These are phyloP conservation scores for Noctua janthina DNA, from an alignment of 2,888 invertebrate species.

Conservation along the genomic window DNA sequence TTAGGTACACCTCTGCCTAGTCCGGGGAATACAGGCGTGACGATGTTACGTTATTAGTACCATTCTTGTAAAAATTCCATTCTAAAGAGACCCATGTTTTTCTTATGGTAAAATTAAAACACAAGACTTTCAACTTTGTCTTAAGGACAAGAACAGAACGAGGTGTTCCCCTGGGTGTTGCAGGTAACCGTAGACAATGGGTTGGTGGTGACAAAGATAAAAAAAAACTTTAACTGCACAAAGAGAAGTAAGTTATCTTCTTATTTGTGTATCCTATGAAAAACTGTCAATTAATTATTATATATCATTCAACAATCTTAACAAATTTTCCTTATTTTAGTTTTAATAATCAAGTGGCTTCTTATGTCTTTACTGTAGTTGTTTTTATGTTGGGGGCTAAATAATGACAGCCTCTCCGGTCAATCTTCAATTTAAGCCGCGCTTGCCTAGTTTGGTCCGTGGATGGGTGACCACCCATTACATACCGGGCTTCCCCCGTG, in stretches of 20 bases:
- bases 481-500: background rate
- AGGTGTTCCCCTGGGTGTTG: background rate
- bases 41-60: too few relatives aligned
- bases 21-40: too few relatives aligned
- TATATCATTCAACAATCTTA: background rate
- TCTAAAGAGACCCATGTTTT: background rate
- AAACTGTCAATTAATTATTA: slow-evolving; percentile 9
- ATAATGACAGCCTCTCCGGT: background rate
- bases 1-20: too few relatives aligned
- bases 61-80: background rate
- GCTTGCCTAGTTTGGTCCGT: background rate
- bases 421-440: background rate
- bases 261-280: background rate
- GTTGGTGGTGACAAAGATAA: background rate
- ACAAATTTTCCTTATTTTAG: background rate
- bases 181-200: background rate
- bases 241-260: background rate
- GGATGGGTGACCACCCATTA: background rate
- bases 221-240: slow-evolving; percentile 1
- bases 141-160: background rate
- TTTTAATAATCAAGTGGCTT: too few relatives aligned
- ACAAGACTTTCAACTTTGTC: slow-evolving; percentile 7
- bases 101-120: background rate
- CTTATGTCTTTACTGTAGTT: background rate
- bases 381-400: background rate